These are phyloP conservation scores for Acanthopleura granulata DNA, from an alignment of 2,888 invertebrate genomes.

Conservation along the genomic window DNA sequence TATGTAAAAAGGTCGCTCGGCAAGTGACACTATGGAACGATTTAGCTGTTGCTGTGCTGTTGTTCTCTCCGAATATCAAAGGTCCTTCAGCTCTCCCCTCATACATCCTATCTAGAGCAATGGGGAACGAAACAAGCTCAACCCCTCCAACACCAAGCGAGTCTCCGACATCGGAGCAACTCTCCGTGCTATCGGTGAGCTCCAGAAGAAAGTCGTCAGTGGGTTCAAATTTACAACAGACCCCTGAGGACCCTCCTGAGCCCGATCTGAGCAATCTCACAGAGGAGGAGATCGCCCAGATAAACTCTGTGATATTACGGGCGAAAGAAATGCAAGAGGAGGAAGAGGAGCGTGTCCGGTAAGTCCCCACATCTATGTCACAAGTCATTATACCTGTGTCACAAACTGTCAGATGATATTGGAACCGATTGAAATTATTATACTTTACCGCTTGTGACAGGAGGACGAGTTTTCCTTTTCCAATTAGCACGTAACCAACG, in stretches of 20 bases:
- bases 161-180: constrained; percentile 54
- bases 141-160: not conserved
- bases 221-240: constrained; percentile 54
- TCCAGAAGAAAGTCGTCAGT: constrained; percentile 54
- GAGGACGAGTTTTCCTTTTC: too few species aligned
- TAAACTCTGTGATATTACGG: constrained; percentile 76
- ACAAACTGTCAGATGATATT: not conserved
- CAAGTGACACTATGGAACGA: too few species aligned
- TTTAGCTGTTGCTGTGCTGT: too few species aligned
- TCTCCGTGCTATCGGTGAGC: constrained; percentile 52
- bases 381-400: not conserved
- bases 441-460: too few species aligned
- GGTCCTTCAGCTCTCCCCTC: not conserved
- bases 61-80: not conserved
- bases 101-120: not conserved
- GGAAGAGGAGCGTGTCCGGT: constrained; percentile 62
- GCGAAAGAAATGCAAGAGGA: constrained; percentile 72
- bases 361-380: too few species aligned
- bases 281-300: constrained; percentile 75
- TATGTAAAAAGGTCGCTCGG: too few species aligned
- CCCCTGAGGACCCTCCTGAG: constrained; percentile 69
- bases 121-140: constrained; percentile 22
- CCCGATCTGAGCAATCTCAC: constrained; percentile 75
- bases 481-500: too few species aligned
- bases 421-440: not conserved